Evolutionary conservation across 2,797 vertebrate genomes (phyloP), one percentile per base, ranked within the genome.

Genomic region (Lepilemur ruficaudatus): DNA sequence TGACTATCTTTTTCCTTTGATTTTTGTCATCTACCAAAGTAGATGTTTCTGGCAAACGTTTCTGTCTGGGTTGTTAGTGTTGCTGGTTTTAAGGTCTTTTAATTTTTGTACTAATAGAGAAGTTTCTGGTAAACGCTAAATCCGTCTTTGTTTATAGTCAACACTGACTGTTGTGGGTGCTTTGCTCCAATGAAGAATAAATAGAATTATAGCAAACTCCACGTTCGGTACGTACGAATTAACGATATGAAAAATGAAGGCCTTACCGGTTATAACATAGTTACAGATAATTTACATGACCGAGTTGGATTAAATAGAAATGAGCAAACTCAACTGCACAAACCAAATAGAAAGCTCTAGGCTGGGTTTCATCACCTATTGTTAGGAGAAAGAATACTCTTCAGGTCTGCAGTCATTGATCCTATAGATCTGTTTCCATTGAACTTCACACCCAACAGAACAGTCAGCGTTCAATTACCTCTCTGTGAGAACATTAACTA

Each of bases 391-490:
- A 96, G 70, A 30, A 28, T 72, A 89, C 73, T 97, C 85, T 70
- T 94, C 87, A 20, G 41, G 80, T 96, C 95, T 69, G 1, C 48
- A 97, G n/a, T 48, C 93, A 94, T 86, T 11, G 41, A 97, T 89
- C 88, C 78, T 91, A 97, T 91, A 92, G 89, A 69, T 55, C 69
- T 59, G 61, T 97, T 95, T 95, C 48, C 89, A 81, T 50, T 91
- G 83, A 82, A 93, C 96, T 95, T 67, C 91, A 93, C 43, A 95
- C 92, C 41, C 80, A 91, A 96, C 93, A 94, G 85, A 97, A 95
- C 88, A 95, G 94, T 94, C 97, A 89, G 95, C 94, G 87, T 90
- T 98, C 98, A 98, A 91, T 97, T 70, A 75, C 87, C 52, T 85
- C 93, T 52, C 97, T 89, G 93, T 94, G 93, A 97, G 89, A 78